These are phyloP conservation scores for Malaclemys terrapin DNA, from an alignment of 2,113 vertebrate genomes.

Conservation along the genomic window DNA sequence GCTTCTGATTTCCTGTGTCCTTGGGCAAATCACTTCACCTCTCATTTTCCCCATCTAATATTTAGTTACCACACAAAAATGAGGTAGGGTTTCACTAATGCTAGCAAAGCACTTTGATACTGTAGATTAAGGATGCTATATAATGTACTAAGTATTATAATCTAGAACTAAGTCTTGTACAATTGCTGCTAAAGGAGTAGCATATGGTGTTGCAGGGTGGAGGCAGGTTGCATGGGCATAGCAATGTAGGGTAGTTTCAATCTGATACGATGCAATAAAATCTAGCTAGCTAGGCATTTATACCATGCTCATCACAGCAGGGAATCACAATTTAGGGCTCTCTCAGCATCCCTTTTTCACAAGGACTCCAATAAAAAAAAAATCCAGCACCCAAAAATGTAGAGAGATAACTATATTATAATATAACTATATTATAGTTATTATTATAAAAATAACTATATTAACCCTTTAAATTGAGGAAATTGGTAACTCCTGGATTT, in stretches of 20 bases:
- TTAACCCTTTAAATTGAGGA: not conserved
- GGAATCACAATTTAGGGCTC: not conserved
- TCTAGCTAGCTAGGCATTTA: not conserved
- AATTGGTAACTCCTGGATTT: not conserved
- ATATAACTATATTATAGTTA: too few species aligned
- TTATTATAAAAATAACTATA: not conserved
- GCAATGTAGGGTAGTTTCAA: not conserved
- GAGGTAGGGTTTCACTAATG: not conserved
- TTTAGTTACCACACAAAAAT: not conserved
- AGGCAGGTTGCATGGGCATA: fast-evolving
- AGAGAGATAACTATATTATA: not conserved
- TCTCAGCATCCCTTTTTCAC: not conserved
- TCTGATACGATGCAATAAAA: not conserved
- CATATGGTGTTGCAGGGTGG: not conserved
- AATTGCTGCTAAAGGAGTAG: not conserved
- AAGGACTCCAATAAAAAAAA: not conserved
- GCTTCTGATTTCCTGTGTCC: not conserved
- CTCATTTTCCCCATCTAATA: not conserved
- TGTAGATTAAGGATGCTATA: not conserved
- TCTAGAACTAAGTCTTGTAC: not conserved
- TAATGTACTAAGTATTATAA: not conserved
- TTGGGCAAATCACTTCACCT: not conserved
- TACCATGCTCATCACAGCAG: fast-evolving
- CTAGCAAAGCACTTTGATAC: not conserved
- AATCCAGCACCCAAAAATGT: not conserved